Base-by-base conservation (phyloP, 2,888 invertebrate genomes). In the Nomada ferruginata region DNA sequence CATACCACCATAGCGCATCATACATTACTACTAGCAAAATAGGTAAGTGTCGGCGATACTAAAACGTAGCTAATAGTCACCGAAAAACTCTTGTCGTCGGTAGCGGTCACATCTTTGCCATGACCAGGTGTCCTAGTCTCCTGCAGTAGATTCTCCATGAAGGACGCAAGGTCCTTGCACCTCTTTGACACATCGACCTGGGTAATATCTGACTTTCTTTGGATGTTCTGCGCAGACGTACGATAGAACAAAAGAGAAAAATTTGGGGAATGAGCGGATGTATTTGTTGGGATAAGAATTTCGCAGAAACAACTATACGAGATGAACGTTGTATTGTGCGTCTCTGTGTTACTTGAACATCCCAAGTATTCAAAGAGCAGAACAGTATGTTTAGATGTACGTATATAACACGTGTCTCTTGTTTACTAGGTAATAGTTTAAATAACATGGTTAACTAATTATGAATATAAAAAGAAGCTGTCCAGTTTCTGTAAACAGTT, bases 91-190 rank as follows among this genome's bases (percentile, higher is more conserved):
- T 94, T 93, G 80, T 96, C 96, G 84, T 96, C 96, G 66, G 95
- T 95, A 1, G 95, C 95, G 70, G 95, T 92, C 64, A 96, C 95
- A 69, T 96, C 92, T 84, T 95, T 95, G 47, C 95, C 93, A 0
- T 94, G 94, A 74, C 96, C 95, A 2, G 94, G 91, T 86, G 95
- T 95, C 0, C 95, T 95, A 18, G 95, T 95, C 86, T 97, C 96
- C 79, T 96, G 96, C 93, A 97, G 95, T 2, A 97, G 93, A 47
- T 94, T 96, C 92, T 97, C 97, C 96, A 97, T 97, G 90, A 97
- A 96, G 13, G 95, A 94, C 0, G 96, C 96, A 36, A 98, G 93
- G 81, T 97, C 96, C 91, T 97, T 96, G 89, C 96, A 97, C 15
- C 96, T 95, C 85, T 96, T 96, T 15, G 95, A 96, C 83, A 96